phyloP scores from a whole-genome alignment of 2,888 invertebrate species.

The Trichacis sp. region DNA sequence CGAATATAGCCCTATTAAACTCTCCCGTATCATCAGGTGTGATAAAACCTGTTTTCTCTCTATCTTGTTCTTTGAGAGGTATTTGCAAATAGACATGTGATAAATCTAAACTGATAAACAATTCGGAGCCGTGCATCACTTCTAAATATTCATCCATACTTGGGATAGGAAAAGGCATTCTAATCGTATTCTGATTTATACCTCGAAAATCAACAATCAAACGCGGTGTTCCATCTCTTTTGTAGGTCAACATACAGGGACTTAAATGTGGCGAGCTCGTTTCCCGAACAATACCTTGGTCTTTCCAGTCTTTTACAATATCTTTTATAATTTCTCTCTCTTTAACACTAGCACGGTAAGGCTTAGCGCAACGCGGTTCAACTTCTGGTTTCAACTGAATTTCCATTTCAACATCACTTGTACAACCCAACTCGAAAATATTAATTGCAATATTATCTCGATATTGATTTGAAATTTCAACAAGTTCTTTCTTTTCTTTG shows the following conservation, averaged over 20 bases:
- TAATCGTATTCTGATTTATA: too few species aligned
- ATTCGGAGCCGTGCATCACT: constrained; percentile 22
- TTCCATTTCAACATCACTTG: too few species aligned
- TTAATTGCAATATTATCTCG: constrained; percentile 24
- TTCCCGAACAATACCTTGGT: constrained; percentile 39
- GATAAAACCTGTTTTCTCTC: too few species aligned
- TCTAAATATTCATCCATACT: constrained; percentile 38
- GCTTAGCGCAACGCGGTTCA: constrained; percentile 17
- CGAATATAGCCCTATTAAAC: constrained; percentile 51
- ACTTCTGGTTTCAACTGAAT: constrained; percentile 26
- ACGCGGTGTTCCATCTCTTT: constrained; percentile 32
- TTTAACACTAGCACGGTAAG: too few species aligned
- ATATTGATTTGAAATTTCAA: constrained; percentile 10
- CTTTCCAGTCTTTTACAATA: constrained; percentile 40
- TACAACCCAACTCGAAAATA: constrained; percentile 26
- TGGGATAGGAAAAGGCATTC: too few species aligned
- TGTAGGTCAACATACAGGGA: constrained; percentile 40
- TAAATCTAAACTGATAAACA: constrained; percentile 26
- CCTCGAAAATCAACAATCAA: constrained; percentile 40
- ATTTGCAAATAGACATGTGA: constrained; percentile 40
- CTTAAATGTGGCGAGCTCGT: constrained; percentile 44
- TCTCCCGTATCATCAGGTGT: too few species aligned
- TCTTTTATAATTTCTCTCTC: constrained; percentile 23
- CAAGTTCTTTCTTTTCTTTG: constrained; percentile 4
- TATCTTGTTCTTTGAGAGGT: constrained; percentile 31